Base-by-base conservation (phyloP, 1,140 invertebrate species). In the Yoshiicerus persimilis region DNA sequence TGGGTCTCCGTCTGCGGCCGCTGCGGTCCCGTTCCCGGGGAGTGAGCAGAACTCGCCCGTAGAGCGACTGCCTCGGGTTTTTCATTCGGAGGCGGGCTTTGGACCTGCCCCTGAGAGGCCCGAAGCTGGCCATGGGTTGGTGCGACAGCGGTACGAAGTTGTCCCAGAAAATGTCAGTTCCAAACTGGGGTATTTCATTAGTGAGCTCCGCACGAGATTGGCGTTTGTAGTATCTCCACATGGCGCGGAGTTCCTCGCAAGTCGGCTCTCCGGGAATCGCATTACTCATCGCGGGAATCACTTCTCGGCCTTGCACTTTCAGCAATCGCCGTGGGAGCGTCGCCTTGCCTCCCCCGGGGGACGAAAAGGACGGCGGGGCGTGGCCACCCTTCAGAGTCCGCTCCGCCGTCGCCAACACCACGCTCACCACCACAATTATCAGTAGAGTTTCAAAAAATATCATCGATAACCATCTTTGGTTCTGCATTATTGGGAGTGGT, bases 221-320 rank as follows among this genome's bases (percentile, higher is more conserved):
- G 86, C 97, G 93, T 92, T 96, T 97, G 25, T 96, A 97, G 93
- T 97, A 96, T 92, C 96, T 95, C 97, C 97, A 98, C 96, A 98
- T 97, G 5, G 96, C 96, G 83, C 96, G 95, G 38, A 98, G 93
- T 92, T 97, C 96, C 86, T 97, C 96, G 92, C 97, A 98, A 34
- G 94, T 95, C 0, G 97, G 97, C 91, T 98, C 97, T 9, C 89
- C 91, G 6, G 87, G 84, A 3, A 89, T 88, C 6, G 47, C 56
- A 87, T 84, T 84, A 27, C 23, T 47, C 23, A 84, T 84, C 13
- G 83, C 25, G 5, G 83, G 83, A 84, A 84, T 84, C 38, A 84
- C 83, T 32, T 84, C 83, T n/a, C 47, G 83, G 6, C 83, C 83
- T 84, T 84, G 83, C 39, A 84, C 13, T 47, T 56, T 41, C 10